These are phyloP conservation scores for Rhabdomys dilectus DNA, from an alignment of 2,113 vertebrate species.

Conservation along the genomic window DNA sequence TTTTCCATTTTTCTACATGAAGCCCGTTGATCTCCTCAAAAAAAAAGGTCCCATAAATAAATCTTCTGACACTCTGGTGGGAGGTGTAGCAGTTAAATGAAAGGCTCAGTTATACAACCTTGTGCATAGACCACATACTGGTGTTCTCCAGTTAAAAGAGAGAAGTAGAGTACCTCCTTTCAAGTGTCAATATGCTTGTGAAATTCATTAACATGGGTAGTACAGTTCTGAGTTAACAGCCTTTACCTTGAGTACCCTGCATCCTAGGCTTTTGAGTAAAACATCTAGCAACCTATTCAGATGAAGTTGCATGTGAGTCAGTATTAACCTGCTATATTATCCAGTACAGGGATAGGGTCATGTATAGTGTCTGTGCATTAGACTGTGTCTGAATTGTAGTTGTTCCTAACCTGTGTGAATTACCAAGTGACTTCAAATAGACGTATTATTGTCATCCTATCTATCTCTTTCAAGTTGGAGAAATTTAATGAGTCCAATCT, in stretches of 20 bases:
- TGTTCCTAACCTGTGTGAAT: background rate
- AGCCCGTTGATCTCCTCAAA: background rate
- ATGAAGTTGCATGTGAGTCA: background rate
- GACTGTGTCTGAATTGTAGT: background rate
- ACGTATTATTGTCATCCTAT: background rate
- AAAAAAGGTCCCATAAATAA: background rate
- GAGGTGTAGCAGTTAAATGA: accelerated
- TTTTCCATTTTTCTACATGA: background rate
- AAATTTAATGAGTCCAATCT: background rate
- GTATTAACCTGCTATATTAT: background rate
- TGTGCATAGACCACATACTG: background rate
- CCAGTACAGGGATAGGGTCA: background rate
- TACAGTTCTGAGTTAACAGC: background rate
- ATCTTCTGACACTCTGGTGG: accelerated
- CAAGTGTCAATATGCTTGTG: background rate
- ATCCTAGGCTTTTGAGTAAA: background rate
- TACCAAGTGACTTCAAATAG: background rate
- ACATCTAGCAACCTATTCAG: background rate
- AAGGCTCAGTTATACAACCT: background rate
- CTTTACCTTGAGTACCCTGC: background rate
- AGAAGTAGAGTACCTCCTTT: background rate
- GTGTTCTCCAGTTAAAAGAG: background rate
- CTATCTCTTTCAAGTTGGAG: background rate
- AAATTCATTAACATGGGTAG: background rate
- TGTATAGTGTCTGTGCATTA: background rate